These are phyloP conservation scores for Anolis sagrei DNA, from an alignment of 2,113 vertebrate species.

Conservation along the genomic window DNA sequence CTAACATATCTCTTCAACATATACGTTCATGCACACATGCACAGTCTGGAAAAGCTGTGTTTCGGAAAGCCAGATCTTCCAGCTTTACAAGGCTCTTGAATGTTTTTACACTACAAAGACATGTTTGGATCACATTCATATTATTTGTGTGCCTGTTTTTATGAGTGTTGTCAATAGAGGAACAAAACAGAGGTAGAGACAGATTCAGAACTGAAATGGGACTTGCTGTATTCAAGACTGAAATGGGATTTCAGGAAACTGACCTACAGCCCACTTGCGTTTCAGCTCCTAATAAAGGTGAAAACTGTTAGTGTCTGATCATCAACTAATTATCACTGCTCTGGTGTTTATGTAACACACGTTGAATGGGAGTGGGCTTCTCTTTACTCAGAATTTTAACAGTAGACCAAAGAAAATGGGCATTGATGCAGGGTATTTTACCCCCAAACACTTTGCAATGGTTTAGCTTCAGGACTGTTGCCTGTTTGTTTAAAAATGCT, in stretches of 20 bases:
- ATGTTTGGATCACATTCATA: not conserved
- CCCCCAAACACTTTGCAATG: not conserved
- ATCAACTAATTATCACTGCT: not conserved
- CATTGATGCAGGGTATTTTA: not conserved
- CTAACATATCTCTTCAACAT: not conserved
- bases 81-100: not conserved
- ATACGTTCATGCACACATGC: not conserved
- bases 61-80: slow-evolving; percentile 19
- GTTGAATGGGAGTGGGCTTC: not conserved
- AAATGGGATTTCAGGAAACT: not conserved
- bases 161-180: not conserved
- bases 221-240: not conserved
- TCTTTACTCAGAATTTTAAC: not conserved
- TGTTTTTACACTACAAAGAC: not conserved
- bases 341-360: not conserved
- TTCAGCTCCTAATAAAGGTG: not conserved
- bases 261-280: not conserved
- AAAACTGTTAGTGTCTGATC: not conserved
- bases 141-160: not conserved
- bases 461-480: slow-evolving; percentile 3
- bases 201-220: not conserved
- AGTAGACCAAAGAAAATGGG: not conserved
- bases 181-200: not conserved
- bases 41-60: not conserved
- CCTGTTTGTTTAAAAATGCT: slow-evolving; percentile 6